Evolutionary conservation across 2,113 vertebrate species (phyloP).

Genomic region (Plectropomus leopardus): DNA sequence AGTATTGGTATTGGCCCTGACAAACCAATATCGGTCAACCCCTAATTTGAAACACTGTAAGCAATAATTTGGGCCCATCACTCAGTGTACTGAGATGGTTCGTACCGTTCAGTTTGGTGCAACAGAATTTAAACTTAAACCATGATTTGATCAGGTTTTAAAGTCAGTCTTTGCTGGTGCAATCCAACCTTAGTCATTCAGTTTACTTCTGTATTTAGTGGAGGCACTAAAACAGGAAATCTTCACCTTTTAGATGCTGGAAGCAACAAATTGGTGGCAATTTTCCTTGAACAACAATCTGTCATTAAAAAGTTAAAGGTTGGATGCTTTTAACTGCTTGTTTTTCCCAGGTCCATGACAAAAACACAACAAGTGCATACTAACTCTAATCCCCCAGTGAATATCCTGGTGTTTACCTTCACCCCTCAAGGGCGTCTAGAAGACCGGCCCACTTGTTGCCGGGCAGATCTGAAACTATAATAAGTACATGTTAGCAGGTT

Average conservation of each 20-base stretch:
- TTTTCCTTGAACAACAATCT: background rate
- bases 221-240: background rate
- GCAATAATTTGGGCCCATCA: background rate
- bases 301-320: background rate
- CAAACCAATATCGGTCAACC: too few relatives aligned
- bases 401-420: slow-evolving; percentile 19
- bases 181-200: too few relatives aligned
- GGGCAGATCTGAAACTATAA: slow-evolving; percentile 64
- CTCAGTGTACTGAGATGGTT: background rate
- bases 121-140: too few relatives aligned
- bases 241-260: background rate
- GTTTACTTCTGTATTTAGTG: too few relatives aligned
- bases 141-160: too few relatives aligned
- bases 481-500: slow-evolving; percentile 44
- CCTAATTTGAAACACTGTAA: background rate
- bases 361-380: background rate
- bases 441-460: slow-evolving; percentile 41
- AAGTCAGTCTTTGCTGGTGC: too few relatives aligned
- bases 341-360: slow-evolving; percentile 3
- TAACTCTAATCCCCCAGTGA: background rate
- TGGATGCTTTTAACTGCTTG: background rate
- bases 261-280: background rate
- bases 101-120: background rate
- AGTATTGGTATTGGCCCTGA: too few relatives aligned
- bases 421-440: background rate